A percentile compares a stretch with the other conserved stretches of the same genome.
Evolutionary conservation across 2,113 vertebrate genomes (phyloP).

Genomic region (Smithornis capensis): DNA sequence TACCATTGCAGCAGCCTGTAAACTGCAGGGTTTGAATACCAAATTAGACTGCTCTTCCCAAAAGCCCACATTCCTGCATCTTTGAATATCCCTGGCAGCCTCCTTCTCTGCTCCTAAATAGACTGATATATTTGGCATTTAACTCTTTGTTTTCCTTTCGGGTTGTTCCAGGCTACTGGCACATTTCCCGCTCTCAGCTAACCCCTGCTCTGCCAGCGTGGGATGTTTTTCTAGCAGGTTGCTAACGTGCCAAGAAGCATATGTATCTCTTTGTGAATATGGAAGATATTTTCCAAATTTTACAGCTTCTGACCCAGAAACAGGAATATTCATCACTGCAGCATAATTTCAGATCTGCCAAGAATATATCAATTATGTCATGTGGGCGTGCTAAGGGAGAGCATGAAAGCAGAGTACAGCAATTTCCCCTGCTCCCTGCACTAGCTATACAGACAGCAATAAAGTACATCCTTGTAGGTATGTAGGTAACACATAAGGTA

Average conservation of each 20-base stretch:
- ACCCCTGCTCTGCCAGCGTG: conserved; percentile 34
- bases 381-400: not conserved
- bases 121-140: not conserved
- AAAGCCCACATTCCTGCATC: not conserved
- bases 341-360: conserved; percentile 59
- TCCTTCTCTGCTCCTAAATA: not conserved
- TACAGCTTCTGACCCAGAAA: conserved; percentile 58
- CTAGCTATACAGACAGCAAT: not conserved
- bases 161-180: conserved; percentile 16
- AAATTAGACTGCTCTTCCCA: not conserved
- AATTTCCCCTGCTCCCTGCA: not conserved
- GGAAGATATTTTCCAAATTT: conserved; percentile 46
- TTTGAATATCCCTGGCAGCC: not conserved
- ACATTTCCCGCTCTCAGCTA: conserved; percentile 6
- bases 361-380: conserved; percentile 45
- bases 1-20: not conserved
- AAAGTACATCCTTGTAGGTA: not conserved
- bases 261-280: conserved; percentile 21
- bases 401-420: not conserved
- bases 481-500: too few species aligned
- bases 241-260: conserved; percentile 36
- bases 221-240: conserved; percentile 45
- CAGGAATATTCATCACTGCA: conserved; percentile 48
- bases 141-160: conserved; percentile 16
- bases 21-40: not conserved